Evolutionary conservation across 2,797 vertebrate species (phyloP).

Genomic region (Microchirus variegatus): DNA sequence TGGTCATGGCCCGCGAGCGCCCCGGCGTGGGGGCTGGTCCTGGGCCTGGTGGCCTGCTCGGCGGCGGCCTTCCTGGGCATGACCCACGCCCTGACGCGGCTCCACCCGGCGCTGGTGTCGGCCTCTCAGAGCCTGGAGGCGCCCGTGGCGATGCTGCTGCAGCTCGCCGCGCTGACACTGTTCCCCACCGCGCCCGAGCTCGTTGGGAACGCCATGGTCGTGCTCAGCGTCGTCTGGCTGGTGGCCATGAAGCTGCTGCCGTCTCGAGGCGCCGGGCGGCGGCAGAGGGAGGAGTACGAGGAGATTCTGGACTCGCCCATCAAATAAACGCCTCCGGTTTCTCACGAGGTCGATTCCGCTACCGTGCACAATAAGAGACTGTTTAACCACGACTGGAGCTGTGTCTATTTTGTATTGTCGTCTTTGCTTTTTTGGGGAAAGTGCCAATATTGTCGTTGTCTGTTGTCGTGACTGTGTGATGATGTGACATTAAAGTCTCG

Average conservation of each 20-base stretch:
- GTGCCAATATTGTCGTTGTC: constrained; percentile 78
- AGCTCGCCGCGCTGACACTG: constrained; percentile 86
- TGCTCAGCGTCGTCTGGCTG: constrained; percentile 90
- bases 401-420: constrained; percentile 78
- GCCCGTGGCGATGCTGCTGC: constrained; percentile 90
- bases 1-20: constrained; percentile 87
- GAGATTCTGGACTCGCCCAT: constrained; percentile 96
- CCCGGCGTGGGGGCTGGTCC: constrained; percentile 90
- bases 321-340: constrained; percentile 82
- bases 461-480: constrained; percentile 70
- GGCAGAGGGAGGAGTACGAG: constrained; percentile 88
- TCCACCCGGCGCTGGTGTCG: constrained; percentile 95
- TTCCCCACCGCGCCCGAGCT: constrained; percentile 89
- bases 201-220: constrained; percentile 88
- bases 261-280: constrained; percentile 81
- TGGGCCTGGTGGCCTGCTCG: constrained; percentile 90
- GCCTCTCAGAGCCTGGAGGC: constrained; percentile 95
- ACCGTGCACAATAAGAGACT: constrained; percentile 68
- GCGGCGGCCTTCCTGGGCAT: constrained; percentile 92
- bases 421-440: constrained; percentile 74
- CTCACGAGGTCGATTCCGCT: constrained; percentile 26
- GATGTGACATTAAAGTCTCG: constrained; percentile 75
- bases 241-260: constrained; percentile 89
- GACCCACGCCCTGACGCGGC: constrained; percentile 91
- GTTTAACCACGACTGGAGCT: constrained; percentile 72